Percentiles rank a stretch among this genome's conserved stretches.
Conservation (phyloP, 1,140 invertebrate species). For the Drosophila pachea region DNA sequence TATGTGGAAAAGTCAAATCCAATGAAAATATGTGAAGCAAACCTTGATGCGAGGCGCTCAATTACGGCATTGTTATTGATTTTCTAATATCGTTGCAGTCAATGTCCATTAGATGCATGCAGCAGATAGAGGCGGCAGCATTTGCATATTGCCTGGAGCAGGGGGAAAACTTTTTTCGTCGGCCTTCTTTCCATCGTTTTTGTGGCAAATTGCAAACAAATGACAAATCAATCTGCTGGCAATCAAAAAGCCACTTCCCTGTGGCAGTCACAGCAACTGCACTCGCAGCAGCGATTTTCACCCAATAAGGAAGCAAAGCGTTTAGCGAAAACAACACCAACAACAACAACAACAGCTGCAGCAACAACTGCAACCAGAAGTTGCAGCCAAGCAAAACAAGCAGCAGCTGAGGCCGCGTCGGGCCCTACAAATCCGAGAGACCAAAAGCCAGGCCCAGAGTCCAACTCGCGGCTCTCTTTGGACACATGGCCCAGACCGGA, state of each 20-base stretch:
- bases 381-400: slow-evolving; percentile 65
- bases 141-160: slow-evolving; percentile 23
- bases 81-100: slow-evolving; percentile 65
- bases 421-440: slow-evolving; percentile 17
- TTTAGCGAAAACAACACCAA: slow-evolving; percentile 28
- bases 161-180: background rate
- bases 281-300: slow-evolving; percentile 58
- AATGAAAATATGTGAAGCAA: slow-evolving; percentile 31
- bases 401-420: slow-evolving; percentile 4
- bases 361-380: slow-evolving; percentile 65
- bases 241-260: slow-evolving; percentile 68
- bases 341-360: slow-evolving; percentile 47
- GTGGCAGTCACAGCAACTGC: slow-evolving; percentile 11
- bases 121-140: slow-evolving; percentile 18
- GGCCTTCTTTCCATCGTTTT: background rate
- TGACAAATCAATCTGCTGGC: slow-evolving; percentile 73
- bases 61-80: slow-evolving; percentile 67
- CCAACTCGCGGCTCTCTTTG: slow-evolving; percentile 37
- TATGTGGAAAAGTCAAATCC: background rate
- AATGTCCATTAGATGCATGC: slow-evolving; percentile 65
- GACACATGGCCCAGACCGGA: slow-evolving; percentile 37
- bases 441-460: slow-evolving; percentile 27
- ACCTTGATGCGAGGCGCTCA: slow-evolving; percentile 39
- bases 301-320: slow-evolving; percentile 73
- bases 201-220: slow-evolving; percentile 49